Evolutionary conservation across 2,888 invertebrate species (phyloP).

Genomic region (Spodoptera exigua): DNA sequence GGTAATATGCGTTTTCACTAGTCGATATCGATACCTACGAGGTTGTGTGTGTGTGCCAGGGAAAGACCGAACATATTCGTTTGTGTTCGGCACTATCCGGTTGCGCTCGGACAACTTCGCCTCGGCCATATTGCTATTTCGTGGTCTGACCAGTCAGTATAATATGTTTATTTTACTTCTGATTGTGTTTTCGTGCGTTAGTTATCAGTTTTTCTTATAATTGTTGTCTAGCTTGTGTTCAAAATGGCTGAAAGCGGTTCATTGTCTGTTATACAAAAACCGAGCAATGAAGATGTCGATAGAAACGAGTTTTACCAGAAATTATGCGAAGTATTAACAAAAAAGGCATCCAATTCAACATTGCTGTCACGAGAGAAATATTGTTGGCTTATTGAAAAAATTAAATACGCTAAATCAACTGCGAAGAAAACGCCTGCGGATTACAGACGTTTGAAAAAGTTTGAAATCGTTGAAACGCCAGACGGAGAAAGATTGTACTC

Average conservation of each 20-base stretch:
- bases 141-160: constrained; percentile 60
- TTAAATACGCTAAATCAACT: constrained; percentile 63
- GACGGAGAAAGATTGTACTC: constrained; percentile 67
- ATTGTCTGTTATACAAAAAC: constrained; percentile 3
- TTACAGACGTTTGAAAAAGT: constrained; percentile 70
- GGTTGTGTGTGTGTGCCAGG: constrained; percentile 15
- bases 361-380: constrained; percentile 67
- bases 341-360: constrained; percentile 63
- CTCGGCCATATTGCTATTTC: constrained; percentile 51
- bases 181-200: constrained; percentile 24
- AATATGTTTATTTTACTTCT: constrained; percentile 32
- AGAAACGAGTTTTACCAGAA: constrained; percentile 66
- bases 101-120: constrained; percentile 59
- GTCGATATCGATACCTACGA: constrained; percentile 9
- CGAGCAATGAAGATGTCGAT: constrained; percentile 55
- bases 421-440: constrained; percentile 64
- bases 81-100: constrained; percentile 64
- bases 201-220: constrained; percentile 31
- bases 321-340: constrained; percentile 63
- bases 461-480: constrained; percentile 63
- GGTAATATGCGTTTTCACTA: constrained; percentile 40
- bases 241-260: constrained; percentile 27
- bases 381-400: constrained; percentile 61
- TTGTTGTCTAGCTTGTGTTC: constrained; percentile 21
- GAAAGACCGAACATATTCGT: constrained; percentile 28